A percentile compares a stretch with the other conserved stretches of the same genome.
These are phyloP conservation scores for Leptopilina myrica DNA, from an alignment of 2,888 invertebrate species.

Conservation along the genomic window DNA sequence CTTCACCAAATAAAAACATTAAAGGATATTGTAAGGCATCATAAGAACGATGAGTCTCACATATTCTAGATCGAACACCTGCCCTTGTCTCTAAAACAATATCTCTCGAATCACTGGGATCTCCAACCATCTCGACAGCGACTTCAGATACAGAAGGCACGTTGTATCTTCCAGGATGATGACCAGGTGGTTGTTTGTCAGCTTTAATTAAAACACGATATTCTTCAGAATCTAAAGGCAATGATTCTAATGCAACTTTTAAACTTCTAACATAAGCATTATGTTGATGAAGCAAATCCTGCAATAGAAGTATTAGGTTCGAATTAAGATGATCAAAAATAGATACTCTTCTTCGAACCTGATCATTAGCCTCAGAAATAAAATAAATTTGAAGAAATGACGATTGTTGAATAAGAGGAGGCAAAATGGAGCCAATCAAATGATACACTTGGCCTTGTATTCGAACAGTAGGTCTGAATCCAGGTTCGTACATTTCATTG, in stretches of 20 bases:
- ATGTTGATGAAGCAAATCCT: conserved; percentile 47
- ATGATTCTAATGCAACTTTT: conserved; percentile 58
- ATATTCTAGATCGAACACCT: no score
- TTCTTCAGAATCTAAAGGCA: conserved; percentile 57
- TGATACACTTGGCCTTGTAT: conserved; percentile 42
- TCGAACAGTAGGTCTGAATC: conserved; percentile 23
- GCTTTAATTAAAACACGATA: conserved; percentile 47
- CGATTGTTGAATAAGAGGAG: not conserved
- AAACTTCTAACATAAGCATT: conserved; percentile 53
- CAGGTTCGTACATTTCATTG: not conserved
- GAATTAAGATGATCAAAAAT: conserved; percentile 32
- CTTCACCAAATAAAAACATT: no score
- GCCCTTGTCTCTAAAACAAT: no score
- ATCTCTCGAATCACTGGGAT: no score
- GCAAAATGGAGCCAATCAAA: conserved; percentile 18
- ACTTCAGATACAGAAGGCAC: conserved; percentile 59
- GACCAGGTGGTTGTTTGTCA: conserved; percentile 48
- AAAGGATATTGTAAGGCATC: no score
- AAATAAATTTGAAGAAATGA: conserved; percentile 43
- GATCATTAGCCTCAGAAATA: conserved; percentile 41
- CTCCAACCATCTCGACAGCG: conserved; percentile 41
- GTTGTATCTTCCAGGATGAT: conserved; percentile 54
- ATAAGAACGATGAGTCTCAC: no score
- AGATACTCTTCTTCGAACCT: conserved; percentile 33
- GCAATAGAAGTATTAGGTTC: conserved; percentile 44